phyloP scores from a whole-genome alignment of 35 echinoderm and acorn worm species.

The Patiria miniata region DNA sequence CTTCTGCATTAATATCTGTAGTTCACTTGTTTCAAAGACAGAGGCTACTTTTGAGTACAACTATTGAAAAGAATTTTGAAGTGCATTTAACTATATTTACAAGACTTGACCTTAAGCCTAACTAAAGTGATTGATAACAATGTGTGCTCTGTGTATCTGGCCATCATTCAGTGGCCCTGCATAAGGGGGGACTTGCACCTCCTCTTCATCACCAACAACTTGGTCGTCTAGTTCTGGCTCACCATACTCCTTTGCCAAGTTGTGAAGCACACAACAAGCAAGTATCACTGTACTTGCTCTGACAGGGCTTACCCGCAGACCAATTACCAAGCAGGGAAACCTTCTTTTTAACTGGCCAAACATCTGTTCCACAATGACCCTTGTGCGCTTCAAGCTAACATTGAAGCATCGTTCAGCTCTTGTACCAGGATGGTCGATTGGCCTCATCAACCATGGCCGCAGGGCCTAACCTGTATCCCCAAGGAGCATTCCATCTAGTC shows the following conservation, averaged over 20 bases:
- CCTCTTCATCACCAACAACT: background rate
- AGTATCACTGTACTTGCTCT: constrained; percentile 39
- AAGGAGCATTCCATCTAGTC: constrained; percentile 33
- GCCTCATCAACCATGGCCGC: constrained; percentile 34
- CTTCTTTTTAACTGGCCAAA: constrained; percentile 52
- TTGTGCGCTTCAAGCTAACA: constrained; percentile 16
- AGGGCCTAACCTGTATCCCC: constrained; percentile 36
- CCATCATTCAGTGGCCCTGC: background rate
- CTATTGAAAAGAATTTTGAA: background rate
- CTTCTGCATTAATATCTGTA: background rate
- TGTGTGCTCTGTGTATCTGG: background rate
- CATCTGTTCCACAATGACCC: constrained; percentile 35
- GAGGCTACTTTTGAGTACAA: background rate
- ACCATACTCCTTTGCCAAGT: constrained; percentile 43
- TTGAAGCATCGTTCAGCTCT: constrained; percentile 27
- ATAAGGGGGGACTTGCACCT: background rate
- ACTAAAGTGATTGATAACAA: background rate
- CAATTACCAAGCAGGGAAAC: constrained; percentile 39
- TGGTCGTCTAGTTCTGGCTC: background rate
- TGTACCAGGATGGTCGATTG: background rate
- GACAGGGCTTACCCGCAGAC: constrained; percentile 11
- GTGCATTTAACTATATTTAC: background rate
- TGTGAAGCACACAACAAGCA: constrained; percentile 41
- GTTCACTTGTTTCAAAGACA: background rate
- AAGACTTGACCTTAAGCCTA: background rate